Evolutionary conservation across 2,888 invertebrate genomes (phyloP).

Genomic region (Formica aserva): DNA sequence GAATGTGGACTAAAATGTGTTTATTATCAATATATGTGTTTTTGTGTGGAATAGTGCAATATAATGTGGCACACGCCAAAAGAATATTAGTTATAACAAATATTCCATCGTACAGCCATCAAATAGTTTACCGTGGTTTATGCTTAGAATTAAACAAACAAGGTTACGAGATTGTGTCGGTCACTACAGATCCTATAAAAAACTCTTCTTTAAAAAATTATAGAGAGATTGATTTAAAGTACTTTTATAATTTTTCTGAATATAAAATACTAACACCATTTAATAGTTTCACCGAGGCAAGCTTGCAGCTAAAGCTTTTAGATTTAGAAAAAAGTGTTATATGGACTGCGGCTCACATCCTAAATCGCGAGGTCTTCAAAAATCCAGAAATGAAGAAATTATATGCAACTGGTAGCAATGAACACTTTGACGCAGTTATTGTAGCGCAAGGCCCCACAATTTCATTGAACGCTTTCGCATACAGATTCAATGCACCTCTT

Average conservation of each 20-base stretch:
- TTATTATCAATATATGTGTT: not conserved
- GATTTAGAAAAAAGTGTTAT: not conserved
- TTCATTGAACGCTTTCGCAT: slow-evolving; percentile 43
- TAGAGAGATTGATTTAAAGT: slow-evolving; percentile 55
- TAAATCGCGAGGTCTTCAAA: not conserved
- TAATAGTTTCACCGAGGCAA: rapidly evolving
- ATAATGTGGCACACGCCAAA: slow-evolving; percentile 22
- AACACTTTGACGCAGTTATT: slow-evolving; percentile 64
- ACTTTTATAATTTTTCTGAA: slow-evolving; percentile 12
- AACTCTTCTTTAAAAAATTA: slow-evolving; percentile 56
- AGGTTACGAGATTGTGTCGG: slow-evolving; percentile 86
- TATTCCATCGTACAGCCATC: slow-evolving; percentile 85
- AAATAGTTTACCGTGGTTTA: slow-evolving; percentile 85
- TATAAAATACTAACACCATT: not conserved
- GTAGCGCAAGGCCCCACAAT: not conserved
- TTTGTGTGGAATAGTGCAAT: slow-evolving; percentile 15
- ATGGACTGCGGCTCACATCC: rapidly evolving
- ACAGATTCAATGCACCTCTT: slow-evolving; percentile 60
- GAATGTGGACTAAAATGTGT: slow-evolving; percentile 13
- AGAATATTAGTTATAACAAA: slow-evolving; percentile 70
- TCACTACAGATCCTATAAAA: slow-evolving; percentile 85
- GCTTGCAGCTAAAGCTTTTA: not conserved
- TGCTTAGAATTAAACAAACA: slow-evolving; percentile 84
- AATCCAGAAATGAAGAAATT: slow-evolving; percentile 52
- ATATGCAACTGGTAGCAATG: slow-evolving; percentile 35